These are phyloP conservation scores for Pandemis heparana DNA, from an alignment of 2,888 invertebrate species.

Conservation along the genomic window DNA sequence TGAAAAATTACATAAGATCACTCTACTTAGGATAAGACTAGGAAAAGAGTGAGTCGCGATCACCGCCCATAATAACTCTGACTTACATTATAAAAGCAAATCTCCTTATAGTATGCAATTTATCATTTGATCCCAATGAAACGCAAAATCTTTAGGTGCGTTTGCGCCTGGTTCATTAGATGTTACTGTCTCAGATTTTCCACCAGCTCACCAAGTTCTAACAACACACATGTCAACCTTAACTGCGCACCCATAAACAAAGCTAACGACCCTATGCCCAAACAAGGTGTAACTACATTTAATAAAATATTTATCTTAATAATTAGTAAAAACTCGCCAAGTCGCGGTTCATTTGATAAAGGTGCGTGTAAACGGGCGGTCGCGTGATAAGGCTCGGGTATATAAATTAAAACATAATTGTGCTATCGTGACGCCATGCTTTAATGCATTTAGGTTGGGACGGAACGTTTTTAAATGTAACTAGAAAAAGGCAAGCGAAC, in stretches of 20 bases:
- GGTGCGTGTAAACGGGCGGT: conserved; percentile 75
- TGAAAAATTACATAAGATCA: too few relatives aligned
- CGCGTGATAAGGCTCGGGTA: conserved; percentile 77
- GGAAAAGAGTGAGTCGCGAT: too few relatives aligned
- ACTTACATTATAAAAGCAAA: too few relatives aligned
- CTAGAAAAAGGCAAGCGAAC: conserved; percentile 24
- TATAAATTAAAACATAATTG: conserved; percentile 86
- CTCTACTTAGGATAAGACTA: too few relatives aligned
- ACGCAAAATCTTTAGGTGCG: neutral
- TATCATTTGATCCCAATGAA: too few relatives aligned
- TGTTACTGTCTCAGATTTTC: neutral
- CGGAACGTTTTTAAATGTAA: conserved; percentile 44
- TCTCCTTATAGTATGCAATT: too few relatives aligned
- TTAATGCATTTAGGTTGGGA: conserved; percentile 72
- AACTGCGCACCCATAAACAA: conserved; percentile 48
- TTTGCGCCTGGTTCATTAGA: neutral
- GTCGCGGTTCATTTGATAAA: conserved; percentile 78
- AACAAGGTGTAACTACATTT: conserved; percentile 72
- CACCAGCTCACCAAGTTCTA: neutral
- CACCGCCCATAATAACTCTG: too few relatives aligned
- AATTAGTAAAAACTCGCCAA: conserved; percentile 81
- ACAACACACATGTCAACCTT: conserved; percentile 19
- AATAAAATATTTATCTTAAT: conserved; percentile 84
- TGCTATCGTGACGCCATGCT: conserved; percentile 83
- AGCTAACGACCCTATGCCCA: conserved; percentile 70